These are phyloP conservation scores for Styela plicata DNA, from an alignment of 23 tunicate genomes.

Conservation along the genomic window DNA sequence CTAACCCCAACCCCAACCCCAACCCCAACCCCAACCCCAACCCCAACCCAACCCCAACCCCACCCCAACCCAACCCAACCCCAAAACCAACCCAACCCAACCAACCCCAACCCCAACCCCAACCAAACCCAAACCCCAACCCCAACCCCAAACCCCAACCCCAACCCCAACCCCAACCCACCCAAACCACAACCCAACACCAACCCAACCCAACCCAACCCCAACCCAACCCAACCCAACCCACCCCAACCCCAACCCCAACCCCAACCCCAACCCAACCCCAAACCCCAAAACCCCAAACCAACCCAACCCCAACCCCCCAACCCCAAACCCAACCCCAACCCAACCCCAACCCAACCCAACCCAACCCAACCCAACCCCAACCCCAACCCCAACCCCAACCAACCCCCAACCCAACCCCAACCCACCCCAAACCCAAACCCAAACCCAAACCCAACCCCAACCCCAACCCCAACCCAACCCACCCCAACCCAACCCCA, in stretches of 20 bases:
- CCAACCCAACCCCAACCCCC: slow-evolving; percentile 15
- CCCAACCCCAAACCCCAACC: slow-evolving; percentile 27
- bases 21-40: too few relatives aligned
- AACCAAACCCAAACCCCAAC: slow-evolving; percentile 9
- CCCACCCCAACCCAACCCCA: too few relatives aligned
- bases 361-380: slow-evolving; percentile 28
- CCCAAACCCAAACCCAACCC: slow-evolving; percentile 24
- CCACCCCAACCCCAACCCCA: too few relatives aligned
- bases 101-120: slow-evolving; percentile 26
- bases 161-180: too few relatives aligned
- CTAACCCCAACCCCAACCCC: too few relatives aligned
- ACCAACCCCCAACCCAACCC: too few relatives aligned
- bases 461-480: slow-evolving; percentile 11
- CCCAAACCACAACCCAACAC: too few relatives aligned
- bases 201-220: too few relatives aligned
- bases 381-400: slow-evolving; percentile 33
- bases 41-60: too few relatives aligned
- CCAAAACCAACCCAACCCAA: too few relatives aligned
- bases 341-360: not conserved
- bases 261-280: slow-evolving; percentile 25
- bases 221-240: too few relatives aligned
- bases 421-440: slow-evolving; percentile 22
- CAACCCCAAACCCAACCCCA: slow-evolving; percentile 17
- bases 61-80: too few relatives aligned
- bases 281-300: slow-evolving; percentile 13